Conservation (phyloP, 2,797 vertebrate species). For the Agapornis canus region DNA sequence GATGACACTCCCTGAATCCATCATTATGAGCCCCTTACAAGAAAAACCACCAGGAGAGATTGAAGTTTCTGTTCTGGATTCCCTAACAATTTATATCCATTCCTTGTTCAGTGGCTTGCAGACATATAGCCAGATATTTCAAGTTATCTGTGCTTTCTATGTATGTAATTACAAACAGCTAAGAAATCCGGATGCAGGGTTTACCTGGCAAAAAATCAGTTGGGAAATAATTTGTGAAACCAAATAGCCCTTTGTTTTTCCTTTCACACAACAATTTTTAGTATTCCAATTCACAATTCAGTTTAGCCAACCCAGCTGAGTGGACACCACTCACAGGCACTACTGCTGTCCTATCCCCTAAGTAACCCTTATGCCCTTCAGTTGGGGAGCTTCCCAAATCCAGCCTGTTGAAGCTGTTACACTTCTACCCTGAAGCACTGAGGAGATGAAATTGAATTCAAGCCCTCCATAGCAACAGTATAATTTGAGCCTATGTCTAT, state of each 20-base stretch:
- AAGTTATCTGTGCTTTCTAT: neutral
- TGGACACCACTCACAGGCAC: neutral
- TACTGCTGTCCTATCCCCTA: neutral
- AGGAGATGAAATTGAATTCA: neutral
- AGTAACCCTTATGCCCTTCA: neutral
- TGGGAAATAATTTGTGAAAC: neutral
- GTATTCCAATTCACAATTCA: neutral
- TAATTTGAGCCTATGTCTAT: slow-evolving; percentile 24
- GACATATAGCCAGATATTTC: neutral
- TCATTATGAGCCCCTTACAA: neutral
- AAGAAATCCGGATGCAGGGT: neutral
- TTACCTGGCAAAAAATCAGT: neutral
- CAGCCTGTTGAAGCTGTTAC: neutral
- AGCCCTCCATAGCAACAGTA: slow-evolving; percentile 13
- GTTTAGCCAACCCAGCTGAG: neutral
- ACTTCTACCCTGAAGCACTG: neutral
- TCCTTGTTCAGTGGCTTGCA: neutral
- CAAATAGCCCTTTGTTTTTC: neutral
- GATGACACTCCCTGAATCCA: neutral
- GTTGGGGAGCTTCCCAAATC: neutral
- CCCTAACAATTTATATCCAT: neutral
- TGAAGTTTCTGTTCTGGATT: neutral
- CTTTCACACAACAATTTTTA: neutral
- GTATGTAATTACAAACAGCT: neutral
- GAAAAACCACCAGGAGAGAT: neutral